Conservation (phyloP, 2,113 vertebrate species). For the Mormyrus lacerda region DNA sequence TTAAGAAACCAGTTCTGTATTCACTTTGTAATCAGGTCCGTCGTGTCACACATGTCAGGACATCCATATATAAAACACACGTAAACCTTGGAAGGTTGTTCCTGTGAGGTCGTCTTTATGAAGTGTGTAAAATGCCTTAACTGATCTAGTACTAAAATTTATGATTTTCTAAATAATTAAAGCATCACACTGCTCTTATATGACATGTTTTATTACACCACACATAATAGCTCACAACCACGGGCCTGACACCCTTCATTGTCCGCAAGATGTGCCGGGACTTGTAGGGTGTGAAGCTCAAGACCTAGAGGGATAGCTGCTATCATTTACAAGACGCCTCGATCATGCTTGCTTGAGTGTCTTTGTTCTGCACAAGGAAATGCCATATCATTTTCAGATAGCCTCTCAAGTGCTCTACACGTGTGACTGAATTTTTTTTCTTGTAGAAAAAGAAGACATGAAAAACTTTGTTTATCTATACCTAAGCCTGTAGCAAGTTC, state of each 20-base stretch:
- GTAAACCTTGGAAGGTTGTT: slow-evolving; percentile 2
- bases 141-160: slow-evolving; percentile 30
- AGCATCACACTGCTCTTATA: slow-evolving; percentile 10
- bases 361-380: slow-evolving; percentile 33
- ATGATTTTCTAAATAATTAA: slow-evolving; percentile 26
- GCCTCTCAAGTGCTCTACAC: background rate
- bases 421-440: background rate
- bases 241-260: slow-evolving; percentile 28
- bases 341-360: slow-evolving; percentile 23
- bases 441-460: background rate
- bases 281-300: slow-evolving; percentile 35
- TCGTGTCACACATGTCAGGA: background rate
- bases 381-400: background rate
- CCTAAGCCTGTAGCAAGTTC: slow-evolving; percentile 8
- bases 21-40: slow-evolving; percentile 4
- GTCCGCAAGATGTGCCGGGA: slow-evolving; percentile 34
- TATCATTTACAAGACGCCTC: slow-evolving; percentile 29
- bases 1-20: background rate
- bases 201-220: slow-evolving; percentile 29
- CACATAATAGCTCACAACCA: slow-evolving; percentile 20
- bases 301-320: slow-evolving; percentile 27
- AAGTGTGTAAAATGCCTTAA: slow-evolving; percentile 11
- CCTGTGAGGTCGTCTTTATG: slow-evolving; percentile 1
- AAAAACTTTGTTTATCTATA: slow-evolving; percentile 31
- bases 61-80: background rate